phyloP scores from a whole-genome alignment of 2,113 vertebrate species.

The Hemiscyllium ocellatum region DNA sequence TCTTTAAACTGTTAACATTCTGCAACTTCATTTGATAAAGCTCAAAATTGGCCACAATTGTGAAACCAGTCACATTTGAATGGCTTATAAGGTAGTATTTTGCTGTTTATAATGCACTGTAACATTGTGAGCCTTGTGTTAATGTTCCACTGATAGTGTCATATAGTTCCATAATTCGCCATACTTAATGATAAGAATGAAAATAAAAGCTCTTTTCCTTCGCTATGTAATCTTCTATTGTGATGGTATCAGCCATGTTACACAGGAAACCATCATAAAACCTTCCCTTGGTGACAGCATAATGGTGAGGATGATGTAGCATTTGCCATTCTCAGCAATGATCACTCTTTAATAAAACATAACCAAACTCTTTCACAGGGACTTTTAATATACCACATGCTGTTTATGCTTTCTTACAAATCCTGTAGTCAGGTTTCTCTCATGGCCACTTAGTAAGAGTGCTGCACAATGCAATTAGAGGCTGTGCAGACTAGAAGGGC shows the following conservation, averaged over 20 bases:
- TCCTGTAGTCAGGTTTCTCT: neutral
- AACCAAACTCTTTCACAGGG: neutral
- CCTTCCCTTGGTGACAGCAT: neutral
- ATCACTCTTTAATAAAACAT: neutral
- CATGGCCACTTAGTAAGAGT: neutral
- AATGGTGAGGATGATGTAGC: neutral
- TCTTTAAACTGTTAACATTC: slow-evolving; percentile 8
- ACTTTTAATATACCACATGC: neutral
- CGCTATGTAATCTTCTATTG: neutral
- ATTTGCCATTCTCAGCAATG: neutral
- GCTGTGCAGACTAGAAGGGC: neutral
- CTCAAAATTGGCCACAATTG: neutral
- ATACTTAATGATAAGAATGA: neutral
- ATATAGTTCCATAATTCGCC: neutral
- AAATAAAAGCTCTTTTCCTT: neutral
- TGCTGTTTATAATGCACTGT: neutral
- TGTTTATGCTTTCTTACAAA: neutral
- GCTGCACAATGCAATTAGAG: neutral
- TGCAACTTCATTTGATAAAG: neutral
- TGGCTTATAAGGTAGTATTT: neutral
- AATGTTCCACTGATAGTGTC: neutral
- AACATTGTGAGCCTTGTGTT: neutral
- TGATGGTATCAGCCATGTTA: neutral
- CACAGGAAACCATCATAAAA: neutral
- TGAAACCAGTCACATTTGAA: neutral